Evolutionary conservation across 2,797 vertebrate genomes (phyloP), one percentile per base, ranked within the genome.

Genomic region (Sebastes variabilis): DNA sequence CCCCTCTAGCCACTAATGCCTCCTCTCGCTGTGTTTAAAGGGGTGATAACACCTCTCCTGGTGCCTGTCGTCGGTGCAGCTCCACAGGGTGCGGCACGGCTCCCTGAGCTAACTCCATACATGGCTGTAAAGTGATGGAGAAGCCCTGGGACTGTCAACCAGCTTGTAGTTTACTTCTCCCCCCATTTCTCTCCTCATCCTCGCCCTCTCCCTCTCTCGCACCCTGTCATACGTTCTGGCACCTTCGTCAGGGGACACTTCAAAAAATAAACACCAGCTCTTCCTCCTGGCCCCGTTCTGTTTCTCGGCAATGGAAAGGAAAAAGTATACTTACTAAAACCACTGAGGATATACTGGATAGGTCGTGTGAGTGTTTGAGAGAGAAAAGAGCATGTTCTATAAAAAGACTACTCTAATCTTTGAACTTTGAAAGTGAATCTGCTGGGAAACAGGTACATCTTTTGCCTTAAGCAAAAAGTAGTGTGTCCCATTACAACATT

Each of bases 1-100:
- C 72, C 85, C 64, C 81, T 87, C 88, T 42, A 79, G 89, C 88
- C 90, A 74, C 78, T 87, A 93, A 95, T 93, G 94, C 87, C 79
- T 71, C 71, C 82, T 76, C 81, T 79, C 89, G 83, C 81, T 82
- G 77, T 89, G 84, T 92, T 94, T 92, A 89, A 87, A 90, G 87
- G 71, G 79, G 84, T 84, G 92, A 93, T 91, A 91, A 91, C 91
- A 91, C 86, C 83, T 93, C 87, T 91, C 75, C 38, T 25, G 8
- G 83, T 49, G 84, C 77, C 85, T 86, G 87, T 89, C 87, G 62
- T 62, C 81, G 1, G 70, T 66, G 62, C 59, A 42, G 81, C 84
- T 86, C 84, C 62, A 1, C 75, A 16, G 85, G 85, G 81, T 56
- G 59, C 79, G 4, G 72, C 65, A 3, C 58, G 7, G 76, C 78